A percentile compares a stretch with the other conserved stretches of the same genome.
phyloP scores from a whole-genome alignment of 1,140 invertebrate species.

The Diprion similis region DNA sequence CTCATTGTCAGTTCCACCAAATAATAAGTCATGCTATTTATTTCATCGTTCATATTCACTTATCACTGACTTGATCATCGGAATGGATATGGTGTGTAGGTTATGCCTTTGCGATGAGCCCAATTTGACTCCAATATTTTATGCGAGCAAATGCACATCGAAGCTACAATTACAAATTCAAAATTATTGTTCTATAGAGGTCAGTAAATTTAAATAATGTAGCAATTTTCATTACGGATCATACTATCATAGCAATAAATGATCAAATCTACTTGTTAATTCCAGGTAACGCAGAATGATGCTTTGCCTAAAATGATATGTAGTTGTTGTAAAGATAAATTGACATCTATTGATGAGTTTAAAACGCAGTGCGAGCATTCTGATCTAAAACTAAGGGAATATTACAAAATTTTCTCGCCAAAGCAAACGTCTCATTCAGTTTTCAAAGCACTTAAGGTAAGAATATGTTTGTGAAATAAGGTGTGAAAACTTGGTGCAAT shows the following conservation, averaged over 20 bases:
- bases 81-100: conserved; percentile 16
- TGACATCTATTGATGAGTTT: not conserved
- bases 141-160: not conserved
- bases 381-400: not conserved
- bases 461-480: not conserved
- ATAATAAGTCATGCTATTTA: too few relatives aligned
- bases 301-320: conserved; percentile 12
- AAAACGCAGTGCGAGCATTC: conserved; percentile 10
- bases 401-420: not conserved
- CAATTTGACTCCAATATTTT: conserved; percentile 13
- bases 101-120: conserved; percentile 11
- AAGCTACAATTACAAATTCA: conserved; percentile 11
- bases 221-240: not conserved
- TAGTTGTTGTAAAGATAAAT: not conserved
- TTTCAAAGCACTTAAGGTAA: not conserved
- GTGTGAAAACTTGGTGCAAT: not conserved
- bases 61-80: not conserved
- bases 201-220: not conserved
- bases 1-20: too few relatives aligned
- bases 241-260: not conserved
- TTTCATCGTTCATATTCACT: not conserved
- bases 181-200: conserved; percentile 15
- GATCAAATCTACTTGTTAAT: not conserved
- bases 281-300: conserved; percentile 9
- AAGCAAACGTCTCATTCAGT: not conserved